Evolutionary conservation across 2,888 invertebrate species (phyloP).

Genomic region (Archips xylosteana): DNA sequence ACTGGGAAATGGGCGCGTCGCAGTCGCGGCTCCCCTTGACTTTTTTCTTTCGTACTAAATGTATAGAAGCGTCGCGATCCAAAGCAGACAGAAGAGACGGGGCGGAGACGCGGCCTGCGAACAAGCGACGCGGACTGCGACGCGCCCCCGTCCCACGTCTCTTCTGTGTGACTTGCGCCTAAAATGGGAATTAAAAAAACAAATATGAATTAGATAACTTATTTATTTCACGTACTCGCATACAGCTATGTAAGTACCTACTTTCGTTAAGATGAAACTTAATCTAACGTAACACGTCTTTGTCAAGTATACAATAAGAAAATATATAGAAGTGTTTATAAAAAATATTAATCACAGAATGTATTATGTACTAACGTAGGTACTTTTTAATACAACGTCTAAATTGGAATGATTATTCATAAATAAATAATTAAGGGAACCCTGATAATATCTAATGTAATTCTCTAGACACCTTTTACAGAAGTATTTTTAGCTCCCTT

Average conservation of each 20-base stretch:
- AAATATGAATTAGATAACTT: constrained; percentile 38
- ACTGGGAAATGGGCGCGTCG: no score
- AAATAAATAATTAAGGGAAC: constrained; percentile 59
- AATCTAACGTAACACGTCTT: constrained; percentile 66
- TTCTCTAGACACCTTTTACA: constrained; percentile 58
- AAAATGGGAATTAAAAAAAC: constrained; percentile 6
- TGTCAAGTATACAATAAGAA: constrained; percentile 64
- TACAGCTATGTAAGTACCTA: constrained; percentile 62
- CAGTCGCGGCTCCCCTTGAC: no score
- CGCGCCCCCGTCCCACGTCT: no score
- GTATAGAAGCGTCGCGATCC: no score
- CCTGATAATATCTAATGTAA: constrained; percentile 54
- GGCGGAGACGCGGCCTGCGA: no score
- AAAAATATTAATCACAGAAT: constrained; percentile 76
- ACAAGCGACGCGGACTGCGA: no score
- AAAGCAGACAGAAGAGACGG: no score
- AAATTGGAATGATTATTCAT: constrained; percentile 76
- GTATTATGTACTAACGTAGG: constrained; percentile 62
- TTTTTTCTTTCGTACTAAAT: no score
- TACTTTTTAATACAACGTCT: constrained; percentile 45
- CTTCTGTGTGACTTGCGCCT: no score
- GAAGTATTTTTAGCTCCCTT: constrained; percentile 57
- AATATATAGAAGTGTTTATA: constrained; percentile 62
- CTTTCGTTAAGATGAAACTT: constrained; percentile 64
- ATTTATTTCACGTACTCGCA: constrained; percentile 78